Percentiles rank a stretch among this genome's conserved stretches.
These are phyloP conservation scores for Zootoca vivipara DNA, from an alignment of 2,113 vertebrate species.

Conservation along the genomic window DNA sequence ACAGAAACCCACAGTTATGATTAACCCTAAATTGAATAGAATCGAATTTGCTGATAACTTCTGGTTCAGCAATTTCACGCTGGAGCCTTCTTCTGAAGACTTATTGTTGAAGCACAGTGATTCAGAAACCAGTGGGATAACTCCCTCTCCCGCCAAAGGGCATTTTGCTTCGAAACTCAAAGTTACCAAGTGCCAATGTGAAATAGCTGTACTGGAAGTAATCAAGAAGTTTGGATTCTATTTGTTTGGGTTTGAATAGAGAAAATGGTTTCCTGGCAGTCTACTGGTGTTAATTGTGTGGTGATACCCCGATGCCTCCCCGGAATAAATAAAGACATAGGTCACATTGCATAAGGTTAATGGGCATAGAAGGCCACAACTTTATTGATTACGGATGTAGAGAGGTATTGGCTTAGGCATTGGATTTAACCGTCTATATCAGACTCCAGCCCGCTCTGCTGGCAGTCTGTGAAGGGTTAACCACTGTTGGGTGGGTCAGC, in stretches of 20 bases:
- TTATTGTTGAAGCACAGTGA: background rate
- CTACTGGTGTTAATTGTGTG: background rate
- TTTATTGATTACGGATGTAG: no score
- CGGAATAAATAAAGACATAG: no score
- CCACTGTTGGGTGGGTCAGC: no score
- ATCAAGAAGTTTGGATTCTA: background rate
- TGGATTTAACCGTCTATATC: no score
- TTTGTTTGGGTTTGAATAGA: background rate
- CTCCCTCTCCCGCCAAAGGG: background rate
- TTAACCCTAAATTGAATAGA: background rate
- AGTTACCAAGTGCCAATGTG: background rate
- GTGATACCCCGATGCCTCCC: no score
- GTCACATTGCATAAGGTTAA: no score
- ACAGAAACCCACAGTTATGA: background rate
- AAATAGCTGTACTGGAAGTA: background rate
- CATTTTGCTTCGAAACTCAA: background rate
- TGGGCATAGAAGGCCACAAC: no score
- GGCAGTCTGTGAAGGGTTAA: no score
- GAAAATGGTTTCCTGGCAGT: background rate
- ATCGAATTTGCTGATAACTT: background rate
- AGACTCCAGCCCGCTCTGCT: no score
- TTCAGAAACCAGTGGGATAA: background rate
- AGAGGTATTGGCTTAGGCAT: no score
- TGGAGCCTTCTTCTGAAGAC: background rate
- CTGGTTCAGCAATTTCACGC: background rate